phyloP scores from a whole-genome alignment of 2,797 vertebrate genomes.

The Acipenser transmontanus region DNA sequence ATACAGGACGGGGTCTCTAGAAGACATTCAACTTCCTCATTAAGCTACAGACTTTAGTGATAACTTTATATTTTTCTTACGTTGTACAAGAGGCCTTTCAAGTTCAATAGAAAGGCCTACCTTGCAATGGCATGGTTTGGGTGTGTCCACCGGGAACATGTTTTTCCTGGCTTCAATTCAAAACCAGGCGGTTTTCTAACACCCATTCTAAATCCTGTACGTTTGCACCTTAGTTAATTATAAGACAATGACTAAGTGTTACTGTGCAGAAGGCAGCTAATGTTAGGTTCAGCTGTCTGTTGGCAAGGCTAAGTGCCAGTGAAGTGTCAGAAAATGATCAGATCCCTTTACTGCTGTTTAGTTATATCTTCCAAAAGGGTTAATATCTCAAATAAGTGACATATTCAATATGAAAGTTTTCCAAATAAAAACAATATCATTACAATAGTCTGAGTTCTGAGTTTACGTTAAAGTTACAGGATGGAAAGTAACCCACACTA shows the following conservation, averaged over 20 bases:
- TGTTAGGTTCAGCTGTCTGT: background rate
- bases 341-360: background rate
- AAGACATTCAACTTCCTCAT: background rate
- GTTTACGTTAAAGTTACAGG: too few species aligned
- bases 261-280: background rate
- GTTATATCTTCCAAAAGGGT: too few species aligned
- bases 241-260: constrained; percentile 3
- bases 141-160: background rate
- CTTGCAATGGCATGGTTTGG: background rate
- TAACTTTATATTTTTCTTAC: too few species aligned
- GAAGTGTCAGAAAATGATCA: background rate
- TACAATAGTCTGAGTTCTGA: too few species aligned
- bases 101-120: background rate
- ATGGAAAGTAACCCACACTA: too few species aligned
- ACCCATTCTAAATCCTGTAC: background rate
- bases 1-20: background rate
- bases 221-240: background rate
- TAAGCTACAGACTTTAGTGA: background rate
- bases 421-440: too few species aligned
- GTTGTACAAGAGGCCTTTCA: too few species aligned
- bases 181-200: background rate
- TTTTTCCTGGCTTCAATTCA: background rate
- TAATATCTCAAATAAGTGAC: too few species aligned
- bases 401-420: too few species aligned
- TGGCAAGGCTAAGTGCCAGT: background rate